Evolutionary conservation across 1,140 invertebrate species (phyloP), one percentile per base, ranked within the genome.

Genomic region (Pseudoatta argentina): DNA sequence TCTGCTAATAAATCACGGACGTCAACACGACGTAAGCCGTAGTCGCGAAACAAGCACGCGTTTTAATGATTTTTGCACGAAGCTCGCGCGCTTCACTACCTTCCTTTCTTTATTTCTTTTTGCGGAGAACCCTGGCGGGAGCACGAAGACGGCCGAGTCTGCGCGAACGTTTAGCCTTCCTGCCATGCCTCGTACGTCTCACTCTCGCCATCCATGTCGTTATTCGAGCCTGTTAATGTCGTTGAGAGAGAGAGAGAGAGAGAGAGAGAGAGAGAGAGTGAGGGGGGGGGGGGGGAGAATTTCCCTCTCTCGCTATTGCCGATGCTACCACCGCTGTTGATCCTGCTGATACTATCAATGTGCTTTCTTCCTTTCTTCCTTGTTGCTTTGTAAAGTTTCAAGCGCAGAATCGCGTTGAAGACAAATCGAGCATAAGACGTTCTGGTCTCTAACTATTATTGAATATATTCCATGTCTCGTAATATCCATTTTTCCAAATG

Each of bases 31-130:
- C 78, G 69, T 51, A 61, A 75, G 89, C 87, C 85, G 83, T 90
- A 75, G 86, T 72, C 81, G 86, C 87, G 73, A 88, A 91, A 87
- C 87, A 69, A 79, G 86, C 89, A 86, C 88, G 86, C 87, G 91
- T 92, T 92, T 92, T 93, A 93, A 93, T 91, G 92, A 93, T 93
- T 93, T 92, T 93, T 93, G 89, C 89, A 85, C 75, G 87, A 85
- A 76, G 72, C 88, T 79, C 88, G 79, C 83, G 86, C 91, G 86
- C 77, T 88, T 90, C 57, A 78, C 69, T 79, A 87, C 89, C 89
- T 92, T 85, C 86, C 86, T 90, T 92, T 92, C 91, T 88, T 89
- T 91, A 88, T 87, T 93, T 91, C 90, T 86, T 78, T 87, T 91
- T 88, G 69, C 69, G 76, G 77, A 66, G 27, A 88, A 92, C 83